These are phyloP conservation scores for Goniozus legneri DNA, from an alignment of 1,140 invertebrate species.

Conservation along the genomic window DNA sequence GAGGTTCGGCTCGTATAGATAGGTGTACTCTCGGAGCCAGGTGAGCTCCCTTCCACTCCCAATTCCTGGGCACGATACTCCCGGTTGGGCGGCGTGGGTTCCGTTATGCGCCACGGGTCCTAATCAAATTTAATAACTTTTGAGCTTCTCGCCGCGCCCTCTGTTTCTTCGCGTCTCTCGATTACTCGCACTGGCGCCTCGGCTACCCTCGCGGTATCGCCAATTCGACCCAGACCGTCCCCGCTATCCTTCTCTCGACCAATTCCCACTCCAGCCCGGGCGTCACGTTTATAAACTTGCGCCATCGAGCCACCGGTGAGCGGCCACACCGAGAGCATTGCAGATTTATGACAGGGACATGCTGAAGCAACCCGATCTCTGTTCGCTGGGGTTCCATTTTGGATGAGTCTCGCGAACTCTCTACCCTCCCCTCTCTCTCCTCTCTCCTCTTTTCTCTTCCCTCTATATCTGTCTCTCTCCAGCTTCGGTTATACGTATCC, in stretches of 20 bases:
- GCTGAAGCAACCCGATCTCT: conserved; percentile 35
- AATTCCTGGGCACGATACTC: conserved; percentile 13
- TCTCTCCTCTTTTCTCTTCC: neutral
- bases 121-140: conserved; percentile 57
- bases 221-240: conserved; percentile 5
- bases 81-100: neutral
- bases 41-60: conserved; percentile 25
- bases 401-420: neutral
- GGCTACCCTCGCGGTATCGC: neutral
- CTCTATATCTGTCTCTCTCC: neutral
- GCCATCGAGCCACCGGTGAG: conserved; percentile 11
- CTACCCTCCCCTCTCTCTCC: neutral
- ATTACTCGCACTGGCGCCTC: neutral
- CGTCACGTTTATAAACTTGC: conserved; percentile 41
- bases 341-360: conserved; percentile 44
- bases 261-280: conserved; percentile 16
- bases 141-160: conserved; percentile 29
- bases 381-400: conserved; percentile 32
- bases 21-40: conserved; percentile 48
- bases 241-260: conserved; percentile 7
- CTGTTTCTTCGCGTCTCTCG: neutral
- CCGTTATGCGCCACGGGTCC: conserved; percentile 43
- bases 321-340: conserved; percentile 29
- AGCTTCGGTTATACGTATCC: too few relatives aligned
- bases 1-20: conserved; percentile 31